Conservation (phyloP, 2,888 invertebrate genomes). For the Oligia latruncula region DNA sequence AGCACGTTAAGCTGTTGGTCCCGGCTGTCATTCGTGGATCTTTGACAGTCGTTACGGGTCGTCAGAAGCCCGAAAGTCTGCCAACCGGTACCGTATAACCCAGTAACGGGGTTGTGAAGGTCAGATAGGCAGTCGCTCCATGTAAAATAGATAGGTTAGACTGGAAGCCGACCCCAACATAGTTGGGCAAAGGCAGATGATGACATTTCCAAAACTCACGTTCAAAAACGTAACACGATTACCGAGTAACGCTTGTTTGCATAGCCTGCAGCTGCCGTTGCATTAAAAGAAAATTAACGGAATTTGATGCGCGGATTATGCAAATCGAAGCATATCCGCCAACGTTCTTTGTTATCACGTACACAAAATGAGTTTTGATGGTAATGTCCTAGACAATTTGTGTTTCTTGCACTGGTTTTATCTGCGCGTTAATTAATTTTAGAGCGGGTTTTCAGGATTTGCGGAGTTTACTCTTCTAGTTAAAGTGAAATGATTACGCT, state of each 20-base stretch:
- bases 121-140: no score
- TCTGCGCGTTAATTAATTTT: conserved; percentile 62
- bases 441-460: conserved; percentile 39
- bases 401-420: conserved; percentile 68
- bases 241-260: conserved; percentile 67
- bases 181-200: no score
- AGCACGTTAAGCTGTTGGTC: no score
- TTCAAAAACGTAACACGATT: conserved; percentile 60
- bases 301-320: conserved; percentile 89
- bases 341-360: conserved; percentile 85
- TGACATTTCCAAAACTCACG: conserved; percentile 34
- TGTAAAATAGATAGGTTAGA: no score
- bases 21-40: no score
- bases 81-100: no score
- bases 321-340: conserved; percentile 85
- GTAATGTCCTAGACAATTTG: conserved; percentile 73
- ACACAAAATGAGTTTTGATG: conserved; percentile 81
- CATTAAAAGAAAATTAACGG: conserved; percentile 89
- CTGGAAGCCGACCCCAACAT: no score
- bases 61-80: no score
- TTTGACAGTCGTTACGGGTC: no score
- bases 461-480: conserved; percentile 20
- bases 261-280: conserved; percentile 76
- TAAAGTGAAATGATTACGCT: conserved; percentile 8
- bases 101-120: no score